These are phyloP conservation scores for Brenthis hecate DNA, from an alignment of 2,888 invertebrate genomes.

Conservation along the genomic window DNA sequence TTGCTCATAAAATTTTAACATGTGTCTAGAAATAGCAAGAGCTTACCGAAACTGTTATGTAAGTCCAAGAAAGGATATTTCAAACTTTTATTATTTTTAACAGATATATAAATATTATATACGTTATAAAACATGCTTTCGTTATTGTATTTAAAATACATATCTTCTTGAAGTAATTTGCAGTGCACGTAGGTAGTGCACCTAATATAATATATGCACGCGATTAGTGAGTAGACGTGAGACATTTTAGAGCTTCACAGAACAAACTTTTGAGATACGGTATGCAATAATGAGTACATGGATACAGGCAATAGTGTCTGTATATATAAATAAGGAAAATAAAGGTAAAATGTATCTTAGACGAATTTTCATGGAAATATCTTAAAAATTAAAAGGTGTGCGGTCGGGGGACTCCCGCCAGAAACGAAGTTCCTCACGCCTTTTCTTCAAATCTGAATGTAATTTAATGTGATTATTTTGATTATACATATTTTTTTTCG, in stretches of 20 bases:
- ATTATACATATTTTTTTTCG: too few species aligned
- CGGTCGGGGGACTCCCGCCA: too few species aligned
- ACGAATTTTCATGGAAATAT: neutral
- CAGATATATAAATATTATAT: neutral
- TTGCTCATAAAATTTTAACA: too few species aligned
- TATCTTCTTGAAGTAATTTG: slow-evolving; percentile 35
- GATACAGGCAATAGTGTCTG: neutral
- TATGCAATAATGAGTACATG: slow-evolving; percentile 10
- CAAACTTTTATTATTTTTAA: neutral
- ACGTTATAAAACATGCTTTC: neutral
- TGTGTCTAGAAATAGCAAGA: too few species aligned
- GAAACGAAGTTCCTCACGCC: too few species aligned
- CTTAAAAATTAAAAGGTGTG: too few species aligned
- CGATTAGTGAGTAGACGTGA: slow-evolving; percentile 41
- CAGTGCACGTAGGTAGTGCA: slow-evolving; percentile 34
- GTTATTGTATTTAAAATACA: slow-evolving; percentile 28
- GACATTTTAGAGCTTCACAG: slow-evolving; percentile 38
- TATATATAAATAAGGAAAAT: neutral
- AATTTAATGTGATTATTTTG: too few species aligned
- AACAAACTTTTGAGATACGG: slow-evolving; percentile 26
- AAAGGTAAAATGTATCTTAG: neutral
- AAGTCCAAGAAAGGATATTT: neutral
- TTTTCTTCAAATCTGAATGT: too few species aligned
- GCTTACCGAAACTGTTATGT: too few species aligned
- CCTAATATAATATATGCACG: slow-evolving; percentile 40